A percentile compares a stretch with the other conserved stretches of the same genome.
phyloP scores from a whole-genome alignment of 2,113 vertebrate species.

The Origma solitaria region DNA sequence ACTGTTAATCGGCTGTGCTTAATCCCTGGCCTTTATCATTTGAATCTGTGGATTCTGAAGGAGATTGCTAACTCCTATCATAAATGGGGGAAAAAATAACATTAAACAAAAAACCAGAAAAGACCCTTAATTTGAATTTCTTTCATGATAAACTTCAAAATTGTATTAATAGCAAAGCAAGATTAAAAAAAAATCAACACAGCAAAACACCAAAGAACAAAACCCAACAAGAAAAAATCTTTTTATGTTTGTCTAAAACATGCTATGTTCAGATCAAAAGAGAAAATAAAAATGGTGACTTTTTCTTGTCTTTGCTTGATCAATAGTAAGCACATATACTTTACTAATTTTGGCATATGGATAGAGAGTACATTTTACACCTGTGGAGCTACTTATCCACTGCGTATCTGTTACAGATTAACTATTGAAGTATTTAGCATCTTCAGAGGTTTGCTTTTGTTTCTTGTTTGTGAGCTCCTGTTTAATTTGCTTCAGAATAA shows the following conservation, averaged over 20 bases:
- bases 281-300: neutral
- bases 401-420: neutral
- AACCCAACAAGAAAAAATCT: neutral
- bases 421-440: neutral
- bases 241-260: neutral
- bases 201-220: neutral
- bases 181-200: neutral
- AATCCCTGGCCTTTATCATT: constrained; percentile 44
- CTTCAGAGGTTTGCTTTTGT: neutral
- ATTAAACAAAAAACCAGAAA: neutral
- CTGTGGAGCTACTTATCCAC: neutral
- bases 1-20: constrained; percentile 42
- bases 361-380: neutral
- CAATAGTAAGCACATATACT: neutral
- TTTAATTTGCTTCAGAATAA: neutral
- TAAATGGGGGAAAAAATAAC: neutral
- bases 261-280: neutral
- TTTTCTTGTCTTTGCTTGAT: neutral
- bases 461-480: neutral
- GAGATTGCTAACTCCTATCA: constrained; percentile 10
- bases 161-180: neutral
- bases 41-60: constrained; percentile 14
- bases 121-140: neutral
- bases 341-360: neutral
- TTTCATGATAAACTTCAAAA: neutral